Evolutionary conservation across 2,113 vertebrate genomes (phyloP), one percentile per base, ranked within the genome.

Genomic region (Lonchura striata): DNA sequence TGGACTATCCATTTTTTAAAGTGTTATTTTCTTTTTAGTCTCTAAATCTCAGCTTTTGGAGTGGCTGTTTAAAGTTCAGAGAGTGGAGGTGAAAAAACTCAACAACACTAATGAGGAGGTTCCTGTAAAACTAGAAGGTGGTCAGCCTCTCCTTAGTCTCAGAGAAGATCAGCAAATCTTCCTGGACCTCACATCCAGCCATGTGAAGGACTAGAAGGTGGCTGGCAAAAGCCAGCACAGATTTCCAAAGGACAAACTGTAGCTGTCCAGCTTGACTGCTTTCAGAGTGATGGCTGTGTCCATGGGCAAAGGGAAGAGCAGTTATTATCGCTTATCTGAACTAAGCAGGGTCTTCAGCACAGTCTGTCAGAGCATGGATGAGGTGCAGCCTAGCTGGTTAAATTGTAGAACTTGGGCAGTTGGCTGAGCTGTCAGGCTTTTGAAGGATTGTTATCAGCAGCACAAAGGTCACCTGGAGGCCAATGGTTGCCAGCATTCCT

Each of bases 251-350:
- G 41, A 47, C 41, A 47, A 13, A 16, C 24, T 28, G 15, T 30
- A 8, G 19, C 59, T 84, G n/a, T 19, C 28, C 41, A 41, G 2
- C 23, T n/a, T 56, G 50, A 12, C 33, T 82, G 53, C 30, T 41
- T 69, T 23, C 44, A 41, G 18, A 59, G 42, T 12, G 61, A 21
- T 39, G 27, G 13, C 52, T 39, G 16, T 24, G 35, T 63, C 47
- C 0, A 0, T 42, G 47, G 60, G 23, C 7, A 1, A 17, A 42
- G 5, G 47, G 25, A 69, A 47, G 25, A 57, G 16, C n/a, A 27
- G 52, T 70, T 49, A 47, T 3, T 66, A 7, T 57, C 42, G 44
- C 28, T 21, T 49, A 21, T 0, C 76, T 79, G 47, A 53, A 4
- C 28, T 66, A 15, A 82, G 21, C 25, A 41, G 37, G 63, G 33